phyloP scores from a whole-genome alignment of 2,113 vertebrate genomes.

The Oenanthe oenanthe region DNA sequence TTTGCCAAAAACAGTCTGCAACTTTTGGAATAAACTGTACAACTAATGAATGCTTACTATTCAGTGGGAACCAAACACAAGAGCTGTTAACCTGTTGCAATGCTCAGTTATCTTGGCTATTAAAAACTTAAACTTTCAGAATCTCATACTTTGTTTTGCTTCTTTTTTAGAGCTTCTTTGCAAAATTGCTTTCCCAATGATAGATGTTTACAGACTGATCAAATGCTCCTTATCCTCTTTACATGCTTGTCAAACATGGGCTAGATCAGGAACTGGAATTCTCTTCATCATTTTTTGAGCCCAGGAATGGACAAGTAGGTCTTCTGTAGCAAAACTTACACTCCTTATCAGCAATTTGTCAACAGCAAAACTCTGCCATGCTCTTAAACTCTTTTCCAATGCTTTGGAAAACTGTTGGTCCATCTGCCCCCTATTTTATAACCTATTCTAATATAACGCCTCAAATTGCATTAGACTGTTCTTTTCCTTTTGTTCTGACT shows the following conservation, averaged over 20 bases:
- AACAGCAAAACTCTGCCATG: background rate
- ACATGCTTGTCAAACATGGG: background rate
- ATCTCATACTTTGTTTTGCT: background rate
- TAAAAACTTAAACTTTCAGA: background rate
- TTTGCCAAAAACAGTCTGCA: background rate
- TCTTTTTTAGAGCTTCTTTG: background rate
- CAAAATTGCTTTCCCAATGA: background rate
- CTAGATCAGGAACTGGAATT: background rate
- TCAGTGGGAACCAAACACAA: background rate
- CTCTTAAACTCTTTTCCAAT: background rate
- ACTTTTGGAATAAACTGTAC: background rate
- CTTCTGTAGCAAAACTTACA: background rate
- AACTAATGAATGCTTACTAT: background rate
- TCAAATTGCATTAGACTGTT: background rate
- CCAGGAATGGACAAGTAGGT: background rate
- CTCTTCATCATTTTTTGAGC: background rate
- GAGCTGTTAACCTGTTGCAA: background rate
- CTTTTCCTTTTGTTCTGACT: background rate
- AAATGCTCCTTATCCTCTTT: background rate
- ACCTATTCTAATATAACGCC: background rate
- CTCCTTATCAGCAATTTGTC: background rate
- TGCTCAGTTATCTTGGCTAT: background rate
- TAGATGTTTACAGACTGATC: background rate
- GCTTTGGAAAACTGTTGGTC: background rate
- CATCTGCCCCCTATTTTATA: background rate